Base-by-base conservation (phyloP, 2,113 vertebrate genomes). In the Arenaria interpres region DNA sequence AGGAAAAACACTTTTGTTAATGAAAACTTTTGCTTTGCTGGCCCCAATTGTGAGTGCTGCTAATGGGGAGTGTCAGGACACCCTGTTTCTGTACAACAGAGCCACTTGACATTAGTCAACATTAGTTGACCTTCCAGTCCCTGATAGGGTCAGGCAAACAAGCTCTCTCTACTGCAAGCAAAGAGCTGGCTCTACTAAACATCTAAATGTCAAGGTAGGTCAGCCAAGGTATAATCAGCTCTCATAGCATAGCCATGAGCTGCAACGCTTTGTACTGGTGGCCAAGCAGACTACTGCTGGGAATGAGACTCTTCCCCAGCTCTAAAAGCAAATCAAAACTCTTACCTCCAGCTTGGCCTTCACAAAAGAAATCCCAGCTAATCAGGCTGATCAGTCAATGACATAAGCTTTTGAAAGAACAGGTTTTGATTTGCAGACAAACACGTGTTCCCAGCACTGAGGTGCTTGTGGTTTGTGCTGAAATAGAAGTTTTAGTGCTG, bases 141-240 rank as follows among this genome's bases (percentile, higher is more conserved):
- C 60, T 93, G 60, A 80, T 27, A 91, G 79, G 91, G 78, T 89
- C 84, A 95, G 84, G 33, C 57, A 89, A 91, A 85, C 28, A 92
- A 85, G 45, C 33, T 72, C 21, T 72, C 51, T 12, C 51, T 64
- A 25, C 41, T 87, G 35, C 67, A 78, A 87, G 66, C 20, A 85
- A 75, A 62, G 37, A 89, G 5, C 66, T 88, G 91, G 37, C 62
- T 89, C 50, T 74, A 50, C 89, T 79, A 41, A 68, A 76, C 23
- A 48, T 73, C 63, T 83, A 64, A 89, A 92, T 62, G 74, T 90
- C 90, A 91, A 88, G 48, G 50, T 62, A 88, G 91, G 84, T 82
- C 96, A 96, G 89, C 86, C 89, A 96, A 88, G 60, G 76, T 95
- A 78, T 62, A 93, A 95, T 94, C 81, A 54, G 41, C 77, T 92